A percentile compares a stretch with the other conserved stretches of the same genome.
phyloP scores from a whole-genome alignment of 2,113 vertebrate genomes.

The Gymnobelideus leadbeateri region DNA sequence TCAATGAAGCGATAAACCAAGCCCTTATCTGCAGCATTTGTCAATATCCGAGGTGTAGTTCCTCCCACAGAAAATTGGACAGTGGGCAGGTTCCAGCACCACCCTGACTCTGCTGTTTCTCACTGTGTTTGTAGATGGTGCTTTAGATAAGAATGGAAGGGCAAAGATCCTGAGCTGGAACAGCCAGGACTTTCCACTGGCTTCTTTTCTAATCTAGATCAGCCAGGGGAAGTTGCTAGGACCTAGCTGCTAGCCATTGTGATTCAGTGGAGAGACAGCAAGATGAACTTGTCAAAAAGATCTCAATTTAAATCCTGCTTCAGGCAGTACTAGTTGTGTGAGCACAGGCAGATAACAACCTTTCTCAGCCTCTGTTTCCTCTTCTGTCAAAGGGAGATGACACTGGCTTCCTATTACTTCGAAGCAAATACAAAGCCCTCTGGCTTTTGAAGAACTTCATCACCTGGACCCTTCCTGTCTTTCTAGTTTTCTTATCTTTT shows the following conservation, averaged over 20 bases:
- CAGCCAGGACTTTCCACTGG: not conserved
- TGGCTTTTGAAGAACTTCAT: not conserved
- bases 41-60: not conserved
- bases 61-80: not conserved
- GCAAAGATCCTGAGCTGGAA: not conserved
- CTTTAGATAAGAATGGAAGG: not conserved
- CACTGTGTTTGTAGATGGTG: not conserved
- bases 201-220: not conserved
- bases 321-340: not conserved
- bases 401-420: not conserved
- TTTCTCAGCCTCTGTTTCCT: not conserved
- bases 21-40: not conserved
- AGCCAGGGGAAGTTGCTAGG: not conserved
- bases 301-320: not conserved
- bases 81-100: not conserved
- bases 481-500: not conserved
- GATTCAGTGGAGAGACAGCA: not conserved
- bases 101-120: not conserved
- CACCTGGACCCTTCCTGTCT: not conserved
- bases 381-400: not conserved
- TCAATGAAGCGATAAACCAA: too few species aligned
- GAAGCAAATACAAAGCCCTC: not conserved
- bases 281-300: not conserved
- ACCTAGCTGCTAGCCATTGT: too few species aligned
- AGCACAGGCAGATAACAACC: not conserved